Evolutionary conservation across 30 jellyfish, hydroid and myxozoan genomes (phyloP), one percentile per base, ranked within the genome.

Genomic region (Aurelia aurita): DNA sequence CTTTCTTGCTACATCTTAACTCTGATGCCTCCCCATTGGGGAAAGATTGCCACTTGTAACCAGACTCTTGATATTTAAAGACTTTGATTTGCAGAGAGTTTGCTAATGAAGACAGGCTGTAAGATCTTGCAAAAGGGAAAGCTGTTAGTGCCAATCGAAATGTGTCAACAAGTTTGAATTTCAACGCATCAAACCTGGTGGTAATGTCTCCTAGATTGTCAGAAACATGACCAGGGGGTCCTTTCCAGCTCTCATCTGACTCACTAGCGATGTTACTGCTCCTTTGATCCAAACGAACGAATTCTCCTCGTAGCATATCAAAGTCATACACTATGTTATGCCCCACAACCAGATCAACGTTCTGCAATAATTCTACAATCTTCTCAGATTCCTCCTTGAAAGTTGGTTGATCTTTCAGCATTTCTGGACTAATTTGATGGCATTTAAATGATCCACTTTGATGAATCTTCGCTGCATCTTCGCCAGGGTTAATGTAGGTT

Each of bases 401-500:
- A 0, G 55, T 27, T 12, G 84, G 91, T 19, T 73, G 34, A 47
- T 68, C 66, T 20, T 2, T 19, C 15, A 81, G 72, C 64, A 67
- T 45, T 11, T 67, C 84, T 18, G 74, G 58, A 43, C 79, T 21
- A 2, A 81, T 81, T 19, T 69, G 27, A 22, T 81, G 74, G 32
- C 69, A 22, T 54, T 26, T 27, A 7, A 32, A 53, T 2, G 91
- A 31, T 3, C 66, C 74, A 47, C 70, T 22, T 7, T 68, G 34
- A 14, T 10, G 9, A 7, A 79, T 32, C 18, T 62, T 44, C 32
- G 32, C 13, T 1, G 47, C 84, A 70, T 81, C 85, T 66, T 47
- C 18, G 13, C 91, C 91, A n/a, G 91, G 91, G 79, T 81, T 81
- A 16, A 81, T n/a, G 44, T 81, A 81, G 43, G 85, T 45, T 28